Evolutionary conservation across 2,797 vertebrate genomes (phyloP), one percentile per base, ranked within the genome.

Genomic region (Microcaecilia unicolor): DNA sequence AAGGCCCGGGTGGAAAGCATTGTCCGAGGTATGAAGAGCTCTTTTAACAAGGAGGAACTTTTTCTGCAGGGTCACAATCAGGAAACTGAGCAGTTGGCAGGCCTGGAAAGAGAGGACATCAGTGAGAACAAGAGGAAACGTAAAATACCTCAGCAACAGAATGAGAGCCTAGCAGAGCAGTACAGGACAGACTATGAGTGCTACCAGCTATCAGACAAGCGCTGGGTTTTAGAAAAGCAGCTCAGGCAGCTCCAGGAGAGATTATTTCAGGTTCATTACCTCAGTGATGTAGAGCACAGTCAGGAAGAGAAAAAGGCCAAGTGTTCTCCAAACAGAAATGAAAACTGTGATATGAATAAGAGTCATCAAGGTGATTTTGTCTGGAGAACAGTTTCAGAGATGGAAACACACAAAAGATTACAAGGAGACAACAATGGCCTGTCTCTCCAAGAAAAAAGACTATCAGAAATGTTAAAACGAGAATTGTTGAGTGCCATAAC

Each of bases 1-100:
- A 75, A 88, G 17, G 90, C 93, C 44, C 76, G 93, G 32, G 94
- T 97, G 47, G 93, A 97, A 66, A 95, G 91, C 65, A 95, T 94
- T 28, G 79, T 96, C 48, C 78, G 67, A 51, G 88, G 91, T 24
- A 96, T 96, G 86, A 83, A 71, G 2, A 72, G 86, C 16, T 82
- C 86, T 31, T 83, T 87, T n/a, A 65, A 55, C 17, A 53, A 71
- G 22, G 55, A 49, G 27, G 51, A 30, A 22, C 37, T 41, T 18
- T 58, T 53, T 10, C 41, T 1, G 0, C 17, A 34, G 25, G 15
- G 2, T 6, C 61, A 70, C 28, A 28, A 35, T 28, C n/a, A n/a
- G n/a, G 41, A 35, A 8, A 22, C 46, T 10, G 37, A 31, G 3
- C 31, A 24, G 2, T 34, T 28, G 26, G 38, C 19, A 9, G 65